Conservation (phyloP, 2,113 vertebrate species). For the Psettodes erumei region DNA sequence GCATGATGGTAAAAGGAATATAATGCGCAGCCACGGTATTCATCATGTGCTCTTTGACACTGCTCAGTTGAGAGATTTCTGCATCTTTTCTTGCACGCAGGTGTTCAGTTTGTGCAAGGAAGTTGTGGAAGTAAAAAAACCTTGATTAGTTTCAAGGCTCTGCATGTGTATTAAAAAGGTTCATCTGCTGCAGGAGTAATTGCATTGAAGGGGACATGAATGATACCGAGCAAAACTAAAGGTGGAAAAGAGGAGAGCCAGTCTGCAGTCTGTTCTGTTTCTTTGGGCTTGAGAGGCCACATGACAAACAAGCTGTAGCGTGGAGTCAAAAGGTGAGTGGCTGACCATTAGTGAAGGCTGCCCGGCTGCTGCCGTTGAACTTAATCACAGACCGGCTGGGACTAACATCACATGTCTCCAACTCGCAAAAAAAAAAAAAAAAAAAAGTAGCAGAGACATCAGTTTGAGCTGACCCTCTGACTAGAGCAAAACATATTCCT, state of each 20-base stretch:
- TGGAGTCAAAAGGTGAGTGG: conserved; percentile 19
- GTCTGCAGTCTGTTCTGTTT: neutral
- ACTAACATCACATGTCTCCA: conserved; percentile 5
- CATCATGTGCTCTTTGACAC: neutral
- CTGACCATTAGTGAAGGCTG: conserved; percentile 40
- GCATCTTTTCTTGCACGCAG: conserved; percentile 1
- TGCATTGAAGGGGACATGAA: neutral
- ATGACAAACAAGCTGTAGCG: conserved; percentile 7
- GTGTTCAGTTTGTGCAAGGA: conserved; percentile 6
- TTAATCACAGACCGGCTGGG: conserved; percentile 16
- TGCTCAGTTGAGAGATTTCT: neutral
- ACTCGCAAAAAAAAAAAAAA: conserved; percentile 12
- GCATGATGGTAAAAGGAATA: neutral
- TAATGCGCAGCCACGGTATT: neutral
- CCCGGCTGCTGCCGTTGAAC: conserved; percentile 17
- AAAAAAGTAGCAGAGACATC: conserved; percentile 16
- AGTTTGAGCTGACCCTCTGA: conserved; percentile 45
- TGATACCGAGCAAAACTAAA: neutral
- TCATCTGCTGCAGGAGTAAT: conserved; percentile 3
- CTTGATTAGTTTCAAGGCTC: conserved; percentile 5
- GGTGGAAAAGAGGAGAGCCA: neutral
- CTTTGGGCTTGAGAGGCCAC: conserved; percentile 2
- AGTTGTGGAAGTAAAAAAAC: neutral
- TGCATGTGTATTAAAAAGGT: neutral
- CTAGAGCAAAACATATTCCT: conserved; percentile 16